These are phyloP conservation scores for Orussus abietinus DNA, from an alignment of 1,140 invertebrate species.

Conservation along the genomic window DNA sequence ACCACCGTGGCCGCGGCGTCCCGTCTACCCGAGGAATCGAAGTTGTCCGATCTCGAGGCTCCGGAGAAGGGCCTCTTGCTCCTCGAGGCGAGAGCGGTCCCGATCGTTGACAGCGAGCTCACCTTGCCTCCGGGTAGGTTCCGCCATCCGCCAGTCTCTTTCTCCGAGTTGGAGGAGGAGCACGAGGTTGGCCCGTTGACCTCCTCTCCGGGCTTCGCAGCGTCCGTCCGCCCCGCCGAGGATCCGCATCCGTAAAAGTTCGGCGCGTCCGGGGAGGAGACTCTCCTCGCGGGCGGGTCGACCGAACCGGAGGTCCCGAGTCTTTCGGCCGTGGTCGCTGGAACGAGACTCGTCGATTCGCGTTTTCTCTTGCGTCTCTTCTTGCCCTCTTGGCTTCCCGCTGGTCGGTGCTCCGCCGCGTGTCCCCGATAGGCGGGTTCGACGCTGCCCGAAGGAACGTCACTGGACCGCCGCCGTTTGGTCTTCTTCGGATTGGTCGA, in stretches of 20 bases:
- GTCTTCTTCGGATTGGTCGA: conserved; percentile 53
- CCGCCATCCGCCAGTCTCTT: too few species aligned
- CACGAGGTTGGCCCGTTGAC: conserved; percentile 13
- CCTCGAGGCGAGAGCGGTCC: conserved; percentile 56
- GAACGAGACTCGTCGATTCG: conserved; percentile 27
- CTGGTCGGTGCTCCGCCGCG: conserved; percentile 50
- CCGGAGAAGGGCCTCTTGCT: conserved; percentile 41
- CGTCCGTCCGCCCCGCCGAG: too few species aligned
- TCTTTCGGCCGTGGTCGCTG: too few species aligned
- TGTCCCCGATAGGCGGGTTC: conserved; percentile 57
- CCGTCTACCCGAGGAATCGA: conserved; percentile 5
- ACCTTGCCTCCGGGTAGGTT: conserved; percentile 8
- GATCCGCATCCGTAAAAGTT: too few species aligned
- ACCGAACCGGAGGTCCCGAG: too few species aligned
- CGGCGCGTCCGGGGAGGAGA: conserved; percentile 32
- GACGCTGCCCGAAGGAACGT: conserved; percentile 69
- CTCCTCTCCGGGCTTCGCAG: conserved; percentile 24
- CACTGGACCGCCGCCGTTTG: conserved; percentile 70
- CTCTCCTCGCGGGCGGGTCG: conserved; percentile 26
- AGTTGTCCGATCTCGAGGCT: conserved; percentile 46
- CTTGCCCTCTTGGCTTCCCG: conserved; percentile 34
- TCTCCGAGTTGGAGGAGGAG: too few species aligned
- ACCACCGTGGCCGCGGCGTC: conserved; percentile 19
- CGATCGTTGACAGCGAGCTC: conserved; percentile 64
- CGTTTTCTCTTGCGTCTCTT: conserved; percentile 52